Percentiles rank a stretch among this genome's conserved stretches.
Evolutionary conservation across 1,140 invertebrate species (phyloP).

Genomic region (Ectropis grisescens): DNA sequence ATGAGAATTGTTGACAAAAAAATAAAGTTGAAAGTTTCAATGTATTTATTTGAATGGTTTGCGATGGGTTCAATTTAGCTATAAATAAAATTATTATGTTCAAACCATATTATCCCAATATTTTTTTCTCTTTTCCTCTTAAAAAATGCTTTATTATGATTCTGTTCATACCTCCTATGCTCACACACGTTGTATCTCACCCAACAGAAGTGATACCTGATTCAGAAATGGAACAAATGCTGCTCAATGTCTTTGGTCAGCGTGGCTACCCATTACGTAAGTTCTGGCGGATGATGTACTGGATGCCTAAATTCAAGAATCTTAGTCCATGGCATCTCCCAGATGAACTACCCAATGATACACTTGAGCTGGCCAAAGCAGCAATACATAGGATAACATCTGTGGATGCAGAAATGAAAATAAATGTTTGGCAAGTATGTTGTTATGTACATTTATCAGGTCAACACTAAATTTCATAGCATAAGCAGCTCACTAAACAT

Average conservation of each 20-base stretch:
- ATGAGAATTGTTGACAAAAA: too few relatives aligned
- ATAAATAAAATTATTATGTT: too few relatives aligned
- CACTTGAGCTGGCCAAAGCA: conserved; percentile 85
- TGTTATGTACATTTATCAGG: conserved; percentile 4
- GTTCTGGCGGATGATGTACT: conserved; percentile 95
- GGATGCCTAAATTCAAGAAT: conserved; percentile 98
- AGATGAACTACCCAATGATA: conserved; percentile 78
- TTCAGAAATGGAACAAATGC: conserved; percentile 84
- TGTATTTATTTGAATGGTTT: too few relatives aligned
- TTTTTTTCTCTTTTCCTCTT: too few relatives aligned
- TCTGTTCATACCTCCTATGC: too few relatives aligned
- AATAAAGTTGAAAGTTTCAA: too few relatives aligned
- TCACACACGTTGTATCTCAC: too few relatives aligned
- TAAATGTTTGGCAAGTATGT: conserved; percentile 78
- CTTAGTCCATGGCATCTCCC: conserved; percentile 91
- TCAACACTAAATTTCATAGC: too few relatives aligned
- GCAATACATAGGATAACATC: conserved; percentile 89
- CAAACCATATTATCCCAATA: too few relatives aligned
- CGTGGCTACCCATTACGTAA: conserved; percentile 85
- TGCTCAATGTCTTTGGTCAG: conserved; percentile 88
- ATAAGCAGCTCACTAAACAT: too few relatives aligned
- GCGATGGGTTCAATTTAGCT: too few relatives aligned
- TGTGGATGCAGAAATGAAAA: conserved; percentile 83
- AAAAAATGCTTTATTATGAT: too few relatives aligned
- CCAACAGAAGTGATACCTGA: conserved; percentile 94